Conservation (phyloP, 2,888 invertebrate species). For the Candidula unifasciata region DNA sequence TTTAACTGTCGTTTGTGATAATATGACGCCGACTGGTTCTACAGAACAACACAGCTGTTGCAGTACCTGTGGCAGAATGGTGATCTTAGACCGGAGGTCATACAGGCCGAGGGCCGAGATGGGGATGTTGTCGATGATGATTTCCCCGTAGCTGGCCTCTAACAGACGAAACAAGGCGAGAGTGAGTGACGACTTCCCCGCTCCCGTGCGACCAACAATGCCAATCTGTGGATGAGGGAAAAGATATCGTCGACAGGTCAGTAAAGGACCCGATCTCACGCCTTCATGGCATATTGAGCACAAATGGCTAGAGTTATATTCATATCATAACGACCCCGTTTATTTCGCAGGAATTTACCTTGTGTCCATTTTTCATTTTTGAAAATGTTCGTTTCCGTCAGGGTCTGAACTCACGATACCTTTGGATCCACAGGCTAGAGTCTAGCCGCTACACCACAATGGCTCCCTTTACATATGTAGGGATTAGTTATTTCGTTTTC, state of each 20-base stretch:
- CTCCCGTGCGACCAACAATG: conserved; percentile 47
- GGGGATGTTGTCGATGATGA: conserved; percentile 38
- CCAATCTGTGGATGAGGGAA: conserved; percentile 34
- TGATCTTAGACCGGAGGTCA: conserved; percentile 34
- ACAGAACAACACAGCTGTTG: background rate
- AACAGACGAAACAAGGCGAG: conserved; percentile 41
- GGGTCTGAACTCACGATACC: no score
- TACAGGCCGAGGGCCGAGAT: conserved; percentile 35
- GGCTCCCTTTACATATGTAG: background rate
- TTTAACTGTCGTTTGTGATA: no score
- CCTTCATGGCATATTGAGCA: no score
- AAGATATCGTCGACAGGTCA: no score
- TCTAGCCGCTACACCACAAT: no score
- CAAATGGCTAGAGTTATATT: no score
- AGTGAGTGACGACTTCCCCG: conserved; percentile 45
- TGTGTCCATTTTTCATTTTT: no score
- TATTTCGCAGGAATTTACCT: no score
- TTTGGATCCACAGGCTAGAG: no score
- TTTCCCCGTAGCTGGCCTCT: conserved; percentile 32
- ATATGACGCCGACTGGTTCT: background rate
- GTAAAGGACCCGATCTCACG: no score
- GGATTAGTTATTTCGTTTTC: background rate
- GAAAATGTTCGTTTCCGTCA: no score
- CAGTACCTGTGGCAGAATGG: conserved; percentile 44
- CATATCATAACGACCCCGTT: no score